A percentile compares a stretch with the other conserved stretches of the same genome.
Evolutionary conservation across 2,797 vertebrate genomes (phyloP).

Genomic region (Antrozous pallidus): DNA sequence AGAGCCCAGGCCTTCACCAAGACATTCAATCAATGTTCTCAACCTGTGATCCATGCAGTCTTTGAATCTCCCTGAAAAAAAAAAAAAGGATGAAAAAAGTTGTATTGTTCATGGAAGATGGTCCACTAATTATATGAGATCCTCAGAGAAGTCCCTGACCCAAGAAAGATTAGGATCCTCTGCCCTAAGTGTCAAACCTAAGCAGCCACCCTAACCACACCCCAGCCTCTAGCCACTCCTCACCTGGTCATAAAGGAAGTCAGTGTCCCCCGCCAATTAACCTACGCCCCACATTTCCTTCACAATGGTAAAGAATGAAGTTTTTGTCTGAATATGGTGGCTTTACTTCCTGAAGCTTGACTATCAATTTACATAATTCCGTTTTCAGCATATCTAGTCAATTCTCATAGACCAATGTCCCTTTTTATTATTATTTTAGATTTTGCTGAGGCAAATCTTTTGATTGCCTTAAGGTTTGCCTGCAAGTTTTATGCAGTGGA

Average conservation of each 20-base stretch:
- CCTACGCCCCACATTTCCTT: not conserved
- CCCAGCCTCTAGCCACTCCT: not conserved
- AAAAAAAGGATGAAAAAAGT: not conserved
- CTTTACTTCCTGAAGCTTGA: constrained; percentile 43
- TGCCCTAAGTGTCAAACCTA: not conserved
- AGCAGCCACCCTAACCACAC: not conserved
- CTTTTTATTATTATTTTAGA: constrained; percentile 64
- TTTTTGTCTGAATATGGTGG: not conserved
- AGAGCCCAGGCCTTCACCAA: not conserved
- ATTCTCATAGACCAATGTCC: constrained; percentile 5
- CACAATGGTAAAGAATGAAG: not conserved
- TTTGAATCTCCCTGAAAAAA: not conserved
- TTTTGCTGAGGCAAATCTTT: constrained; percentile 68
- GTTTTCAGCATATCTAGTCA: constrained; percentile 39
- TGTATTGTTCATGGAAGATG: not conserved
- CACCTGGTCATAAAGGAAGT: not conserved
- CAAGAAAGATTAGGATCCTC: not conserved
- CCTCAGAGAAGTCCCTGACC: not conserved
- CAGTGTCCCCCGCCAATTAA: not conserved
- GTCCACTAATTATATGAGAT: not conserved
- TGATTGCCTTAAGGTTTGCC: constrained; percentile 62
- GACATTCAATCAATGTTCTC: not conserved
- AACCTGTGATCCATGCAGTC: not conserved
- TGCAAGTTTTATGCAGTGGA: constrained; percentile 33
- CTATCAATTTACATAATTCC: constrained; percentile 55